Percentiles rank a stretch among this genome's conserved stretches.
These are phyloP conservation scores for Melanophora roralis DNA, from an alignment of 2,888 invertebrate species.

Conservation along the genomic window DNA sequence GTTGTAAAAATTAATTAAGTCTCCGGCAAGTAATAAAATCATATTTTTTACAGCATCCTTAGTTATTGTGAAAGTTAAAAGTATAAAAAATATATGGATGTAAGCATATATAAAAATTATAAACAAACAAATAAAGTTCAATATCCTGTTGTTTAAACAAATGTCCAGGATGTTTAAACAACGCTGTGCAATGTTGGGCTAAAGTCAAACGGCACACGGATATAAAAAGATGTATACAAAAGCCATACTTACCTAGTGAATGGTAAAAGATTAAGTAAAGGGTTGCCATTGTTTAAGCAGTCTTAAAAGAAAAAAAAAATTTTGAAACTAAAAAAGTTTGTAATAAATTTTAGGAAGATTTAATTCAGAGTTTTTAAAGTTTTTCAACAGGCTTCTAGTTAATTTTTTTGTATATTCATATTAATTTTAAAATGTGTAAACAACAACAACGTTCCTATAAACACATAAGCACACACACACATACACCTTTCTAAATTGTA, in stretches of 20 bases:
- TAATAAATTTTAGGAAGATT: neutral
- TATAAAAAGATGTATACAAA: constrained; percentile 19
- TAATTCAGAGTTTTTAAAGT: too few relatives aligned
- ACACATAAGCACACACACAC: neutral
- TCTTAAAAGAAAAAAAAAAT: neutral
- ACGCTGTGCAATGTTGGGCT: constrained; percentile 9
- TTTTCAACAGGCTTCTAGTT: too few relatives aligned
- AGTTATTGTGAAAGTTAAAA: constrained; percentile 14
- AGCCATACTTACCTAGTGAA: constrained; percentile 6
- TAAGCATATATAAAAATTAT: neutral
- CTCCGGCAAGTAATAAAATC: neutral
- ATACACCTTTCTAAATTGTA: constrained; percentile 5
- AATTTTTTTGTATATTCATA: too few relatives aligned
- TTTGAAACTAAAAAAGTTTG: neutral
- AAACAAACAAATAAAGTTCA: constrained; percentile 58
- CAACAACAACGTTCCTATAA: neutral
- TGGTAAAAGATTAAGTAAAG: neutral
- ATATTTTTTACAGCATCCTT: constrained; percentile 12
- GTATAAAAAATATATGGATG: neutral
- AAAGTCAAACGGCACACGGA: constrained; percentile 34
- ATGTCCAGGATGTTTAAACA: constrained; percentile 59
- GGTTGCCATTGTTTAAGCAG: neutral
- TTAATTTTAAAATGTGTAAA: neutral
- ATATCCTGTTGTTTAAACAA: constrained; percentile 61
- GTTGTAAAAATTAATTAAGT: neutral